Evolutionary conservation across 53 echinoderm and acorn worm genomes (phyloP), one percentile per base, ranked within the genome.

Genomic region (Stichopus horrens): DNA sequence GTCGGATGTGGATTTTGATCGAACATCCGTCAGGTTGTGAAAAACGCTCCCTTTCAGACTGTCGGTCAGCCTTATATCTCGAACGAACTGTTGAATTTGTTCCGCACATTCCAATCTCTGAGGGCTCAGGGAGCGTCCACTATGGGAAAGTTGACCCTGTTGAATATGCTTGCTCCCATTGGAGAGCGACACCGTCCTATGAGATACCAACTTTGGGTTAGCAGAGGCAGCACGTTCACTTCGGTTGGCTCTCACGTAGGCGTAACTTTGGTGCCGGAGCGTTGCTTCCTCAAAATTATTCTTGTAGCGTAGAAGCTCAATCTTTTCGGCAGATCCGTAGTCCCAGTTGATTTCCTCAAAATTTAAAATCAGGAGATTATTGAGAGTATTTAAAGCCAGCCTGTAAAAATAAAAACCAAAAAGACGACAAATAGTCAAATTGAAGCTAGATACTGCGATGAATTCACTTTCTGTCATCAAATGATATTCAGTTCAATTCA

Each of bases 271-370:
- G 21, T 96, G 93, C 60, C 95, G 59, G 1, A 96, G 92, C 0
- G 94, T 92, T 73, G 98, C 98, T 58, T 98, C 98, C 13, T 91
- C 91, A 57, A 96, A 98, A 77, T 93, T 91, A 74, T 96, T 95
- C 89, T 95, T 95, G 91, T 98, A 94, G 7, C 95, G 74, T 2
- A 98, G 89, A 6, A 98, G 91, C 85, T 96, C 98, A 74, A 98
- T 96, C 84, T 98, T 98, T 76, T 98, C 98, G 8, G 92, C 88
- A 55, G 94, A 95, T 53, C 89, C 88, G 65, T 98, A 98, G 77
- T 98, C 93, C 98, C 98, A 98, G 18, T 94, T 75, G 18, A 98
- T 95, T 74, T 95, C 95, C 87, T 98, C 98, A 93, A 97, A 97
- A 90, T 94, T 94, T 14, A 99, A 86, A n/a, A 99, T 92, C 18